Evolutionary conservation across 2,113 vertebrate species (phyloP), one percentile per base, ranked within the genome.

Genomic region (Psephotus haematonotus): DNA sequence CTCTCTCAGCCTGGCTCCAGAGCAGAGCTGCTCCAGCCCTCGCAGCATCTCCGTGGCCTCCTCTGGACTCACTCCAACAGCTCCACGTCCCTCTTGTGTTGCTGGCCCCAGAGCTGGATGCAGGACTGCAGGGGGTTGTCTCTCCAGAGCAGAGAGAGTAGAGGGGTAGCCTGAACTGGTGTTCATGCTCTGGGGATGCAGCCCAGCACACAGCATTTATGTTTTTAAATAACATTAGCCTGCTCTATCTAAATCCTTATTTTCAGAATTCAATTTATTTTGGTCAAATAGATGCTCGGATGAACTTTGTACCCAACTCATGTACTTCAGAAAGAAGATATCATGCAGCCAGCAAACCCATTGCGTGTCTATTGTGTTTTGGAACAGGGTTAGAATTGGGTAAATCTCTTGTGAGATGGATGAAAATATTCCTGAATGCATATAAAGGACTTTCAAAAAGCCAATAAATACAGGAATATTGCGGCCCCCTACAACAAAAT

Each of bases 361-460:
- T 59, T 70, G 62, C 33, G 63, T 62, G 60, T 4, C 88, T 88
- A 74, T 80, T 93, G 93, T 91, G 6, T 12, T 72, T 79, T 44
- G 55, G 60, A 96, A 84, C 60, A 77, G 86, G 83, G 75, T 82
- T 84, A 77, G 88, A 92, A 77, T 6, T 88, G 93, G 62, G 41
- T 88, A 95, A 95, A 89, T 81, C 89, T 95, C 84, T 84, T 82
- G 78, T 70, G 84, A 93, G 82, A 90, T 44, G 92, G 75, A 94
- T 93, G 80, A 76, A 82, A 91, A 93, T 43, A 68, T 69, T 43
- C 55, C 63, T 89, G 71, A 39, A 50, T 62, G 92, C 52, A 72
- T 75, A 86, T 17, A 70, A 93, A 74, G 59, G 86, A 46, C 92
- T 86, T 71, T 33, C 81, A 92, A 93, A 86, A 79, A 96, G 83